phyloP scores from a whole-genome alignment of 2,797 vertebrate species.

The Artibeus jamaicensis region DNA sequence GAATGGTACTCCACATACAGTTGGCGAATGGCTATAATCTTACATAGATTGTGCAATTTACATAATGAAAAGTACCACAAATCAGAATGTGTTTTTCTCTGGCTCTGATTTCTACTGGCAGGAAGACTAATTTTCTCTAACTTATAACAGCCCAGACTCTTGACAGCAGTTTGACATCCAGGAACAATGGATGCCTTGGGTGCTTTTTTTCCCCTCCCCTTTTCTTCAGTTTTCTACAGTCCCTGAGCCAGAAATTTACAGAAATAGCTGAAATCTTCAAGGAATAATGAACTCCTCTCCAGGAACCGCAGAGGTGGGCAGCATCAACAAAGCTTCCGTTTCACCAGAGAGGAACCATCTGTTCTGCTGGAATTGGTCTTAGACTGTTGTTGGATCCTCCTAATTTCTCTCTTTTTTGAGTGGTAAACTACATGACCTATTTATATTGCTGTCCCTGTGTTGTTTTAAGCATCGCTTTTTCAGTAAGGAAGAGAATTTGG shows the following conservation, averaged over 20 bases:
- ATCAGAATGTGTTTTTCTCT: neutral
- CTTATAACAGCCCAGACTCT: slow-evolving; percentile 2
- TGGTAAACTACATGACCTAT: slow-evolving; percentile 10
- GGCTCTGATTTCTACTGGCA: slow-evolving; percentile 34
- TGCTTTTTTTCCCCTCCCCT: rapidly evolving
- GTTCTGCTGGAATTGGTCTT: neutral
- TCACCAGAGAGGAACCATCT: slow-evolving; percentile 52
- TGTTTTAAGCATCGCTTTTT: slow-evolving; percentile 20
- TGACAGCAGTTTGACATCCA: slow-evolving; percentile 43
- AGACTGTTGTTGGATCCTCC: neutral
- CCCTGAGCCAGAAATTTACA: slow-evolving; percentile 34
- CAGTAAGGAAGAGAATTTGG: neutral
- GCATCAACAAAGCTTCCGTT: slow-evolving; percentile 16
- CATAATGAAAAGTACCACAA: slow-evolving; percentile 35
- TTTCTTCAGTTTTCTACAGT: neutral
- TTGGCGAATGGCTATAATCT: neutral
- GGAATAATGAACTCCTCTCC: slow-evolving; percentile 16
- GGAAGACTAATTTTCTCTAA: slow-evolving; percentile 44
- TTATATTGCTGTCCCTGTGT: neutral
- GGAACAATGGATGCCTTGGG: slow-evolving; percentile 21
- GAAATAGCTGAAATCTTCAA: slow-evolving; percentile 49
- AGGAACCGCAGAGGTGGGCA: slow-evolving; percentile 59
- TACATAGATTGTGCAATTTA: neutral
- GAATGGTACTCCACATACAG: neutral
- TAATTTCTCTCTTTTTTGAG: neutral